Conservation (phyloP, 2,888 invertebrate species). For the Agrotis puta region DNA sequence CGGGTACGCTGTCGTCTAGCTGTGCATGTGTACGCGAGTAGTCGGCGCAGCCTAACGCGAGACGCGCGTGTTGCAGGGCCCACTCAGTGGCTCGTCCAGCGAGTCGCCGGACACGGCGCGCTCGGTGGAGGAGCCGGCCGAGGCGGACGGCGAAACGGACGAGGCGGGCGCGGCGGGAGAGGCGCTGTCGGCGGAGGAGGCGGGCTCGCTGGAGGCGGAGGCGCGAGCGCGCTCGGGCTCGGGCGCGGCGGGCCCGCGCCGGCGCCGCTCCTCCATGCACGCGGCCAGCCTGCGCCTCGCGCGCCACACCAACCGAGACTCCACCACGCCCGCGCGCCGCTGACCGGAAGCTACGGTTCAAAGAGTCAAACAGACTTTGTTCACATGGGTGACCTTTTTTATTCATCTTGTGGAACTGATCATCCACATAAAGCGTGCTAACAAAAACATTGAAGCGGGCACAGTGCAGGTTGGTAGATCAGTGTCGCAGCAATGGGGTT, state of each 20-base stretch:
- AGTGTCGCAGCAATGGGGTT: no score
- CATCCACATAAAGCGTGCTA: no score
- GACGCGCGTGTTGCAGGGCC: constrained; percentile 65
- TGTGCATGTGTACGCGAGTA: no score
- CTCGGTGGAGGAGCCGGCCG: constrained; percentile 15
- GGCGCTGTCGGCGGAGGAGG: constrained; percentile 29
- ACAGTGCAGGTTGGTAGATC: no score
- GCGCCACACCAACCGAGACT: constrained; percentile 71
- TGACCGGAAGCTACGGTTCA: not conserved
- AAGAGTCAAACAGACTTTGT: no score
- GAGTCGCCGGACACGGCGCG: constrained; percentile 33
- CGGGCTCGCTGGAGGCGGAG: constrained; percentile 27
- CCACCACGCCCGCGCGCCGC: constrained; percentile 58
- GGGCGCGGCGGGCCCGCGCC: constrained; percentile 58
- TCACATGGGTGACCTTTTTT: no score
- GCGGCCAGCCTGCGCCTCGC: constrained; percentile 83
- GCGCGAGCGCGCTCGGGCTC: constrained; percentile 43
- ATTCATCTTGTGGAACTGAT: no score
- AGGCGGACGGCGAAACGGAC: constrained; percentile 1
- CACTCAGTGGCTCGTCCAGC: constrained; percentile 69
- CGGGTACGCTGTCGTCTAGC: constrained; percentile 64
- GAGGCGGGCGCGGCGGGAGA: constrained; percentile 37
- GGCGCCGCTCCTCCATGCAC: constrained; percentile 84
- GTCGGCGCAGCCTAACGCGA: not conserved
- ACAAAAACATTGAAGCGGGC: no score